A percentile compares a stretch with the other conserved stretches of the same genome.
These are phyloP conservation scores for Terebella lapidaria DNA, from an alignment of 2,888 invertebrate genomes.

Conservation along the genomic window DNA sequence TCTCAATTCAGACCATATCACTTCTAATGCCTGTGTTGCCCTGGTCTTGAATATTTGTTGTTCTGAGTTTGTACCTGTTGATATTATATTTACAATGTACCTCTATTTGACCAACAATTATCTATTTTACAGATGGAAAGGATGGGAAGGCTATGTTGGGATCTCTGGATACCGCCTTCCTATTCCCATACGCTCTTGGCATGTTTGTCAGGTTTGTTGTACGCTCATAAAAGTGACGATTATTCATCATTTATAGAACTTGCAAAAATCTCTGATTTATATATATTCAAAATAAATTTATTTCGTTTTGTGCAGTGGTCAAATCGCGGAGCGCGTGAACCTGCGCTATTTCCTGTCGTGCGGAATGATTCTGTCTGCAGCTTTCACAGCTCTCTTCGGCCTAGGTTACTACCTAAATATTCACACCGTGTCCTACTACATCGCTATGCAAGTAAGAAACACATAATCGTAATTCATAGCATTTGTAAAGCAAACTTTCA, in stretches of 20 bases:
- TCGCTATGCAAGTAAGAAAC: constrained; percentile 73
- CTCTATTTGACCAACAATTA: not conserved
- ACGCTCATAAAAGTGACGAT: no score
- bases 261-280: no score
- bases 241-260: no score
- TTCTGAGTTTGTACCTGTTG: no score
- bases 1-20: no score
- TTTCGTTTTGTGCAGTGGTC: constrained; percentile 73
- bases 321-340: constrained; percentile 87
- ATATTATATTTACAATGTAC: no score
- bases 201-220: constrained; percentile 73
- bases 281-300: no score
- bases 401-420: constrained; percentile 75
- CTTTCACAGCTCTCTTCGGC: constrained; percentile 84
- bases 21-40: no score
- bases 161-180: constrained; percentile 81
- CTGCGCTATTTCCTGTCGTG: constrained; percentile 82
- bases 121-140: not conserved
- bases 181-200: constrained; percentile 84
- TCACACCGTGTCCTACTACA: constrained; percentile 76
- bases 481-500: no score
- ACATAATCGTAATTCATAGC: no score
- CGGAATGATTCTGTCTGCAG: constrained; percentile 84
- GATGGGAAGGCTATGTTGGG: constrained; percentile 60
- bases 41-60: no score